Evolutionary conservation across 2,797 vertebrate species (phyloP), one percentile per base, ranked within the genome.

Genomic region (Valencia hispanica): DNA sequence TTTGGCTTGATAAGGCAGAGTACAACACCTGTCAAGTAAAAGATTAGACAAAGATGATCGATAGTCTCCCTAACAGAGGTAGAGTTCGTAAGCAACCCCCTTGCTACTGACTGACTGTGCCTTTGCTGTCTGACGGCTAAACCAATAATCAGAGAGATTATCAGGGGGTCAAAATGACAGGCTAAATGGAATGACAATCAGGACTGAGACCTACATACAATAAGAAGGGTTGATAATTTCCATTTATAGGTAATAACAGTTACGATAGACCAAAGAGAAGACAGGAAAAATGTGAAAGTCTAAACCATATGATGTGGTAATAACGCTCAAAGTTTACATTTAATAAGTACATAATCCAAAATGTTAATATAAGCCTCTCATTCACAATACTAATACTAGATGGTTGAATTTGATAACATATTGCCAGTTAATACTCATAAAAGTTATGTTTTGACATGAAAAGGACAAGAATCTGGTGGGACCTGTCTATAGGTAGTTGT

Each of bases 81-180:
- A n/a, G 12, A 55, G 50, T 34, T 45, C 20, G 53, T 71, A 36
- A 73, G 41, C 53, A 81, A 79, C 63, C 32, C 50, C 20, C 50
- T 83, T 70, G 69, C 10, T 86, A 80, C 77, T 73, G 69, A 82
- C 36, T 68, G 34, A 25, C 57, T 43, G 79, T 75, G 45, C 55
- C 75, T 76, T 71, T 65, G 82, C 78, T 83, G 74, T 88, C 81
- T 80, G 32, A 79, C 63, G 47, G 72, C 53, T 92, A 89, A 94
- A 93, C 83, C 85, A 89, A 73, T 93, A 86, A 93, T 90, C 86
- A 78, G 77, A 81, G 73, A 90, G 91, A 92, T 93, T 92, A 92
- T 78, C 69, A 73, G 73, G 86, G 84, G 79, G 80, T 87, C 78
- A 91, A 87, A 87, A 66, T 75, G 80, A 78, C 41, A 27, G 34